These are phyloP conservation scores for Acanthosepion lycidas DNA, from an alignment of 2,888 invertebrate species.

Conservation along the genomic window DNA sequence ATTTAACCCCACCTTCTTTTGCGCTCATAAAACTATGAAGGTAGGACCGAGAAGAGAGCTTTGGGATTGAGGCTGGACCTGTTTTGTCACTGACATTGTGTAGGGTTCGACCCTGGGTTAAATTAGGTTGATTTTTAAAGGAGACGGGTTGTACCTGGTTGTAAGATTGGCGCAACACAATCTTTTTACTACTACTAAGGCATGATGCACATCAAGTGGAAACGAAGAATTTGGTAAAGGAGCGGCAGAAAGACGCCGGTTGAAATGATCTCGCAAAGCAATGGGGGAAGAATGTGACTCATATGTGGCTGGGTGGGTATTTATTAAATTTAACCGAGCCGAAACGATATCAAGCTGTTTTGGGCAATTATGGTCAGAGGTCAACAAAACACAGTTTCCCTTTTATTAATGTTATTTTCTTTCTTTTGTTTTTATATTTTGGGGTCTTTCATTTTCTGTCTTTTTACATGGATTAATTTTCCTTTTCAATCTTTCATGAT, in stretches of 20 bases:
- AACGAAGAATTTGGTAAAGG: no score
- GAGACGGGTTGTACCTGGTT: no score
- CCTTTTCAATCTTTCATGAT: neutral
- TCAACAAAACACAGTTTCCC: neutral
- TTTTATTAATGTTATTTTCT: neutral
- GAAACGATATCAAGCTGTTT: neutral
- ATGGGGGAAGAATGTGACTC: neutral
- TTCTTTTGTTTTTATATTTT: neutral
- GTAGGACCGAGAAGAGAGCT: no score
- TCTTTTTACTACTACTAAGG: no score
- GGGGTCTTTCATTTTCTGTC: neutral
- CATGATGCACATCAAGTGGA: no score
- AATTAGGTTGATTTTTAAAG: no score
- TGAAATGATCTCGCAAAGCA: neutral
- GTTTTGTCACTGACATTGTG: no score
- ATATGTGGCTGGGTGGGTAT: neutral
- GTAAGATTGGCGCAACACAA: no score
- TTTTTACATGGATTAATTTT: neutral
- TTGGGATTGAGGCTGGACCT: no score
- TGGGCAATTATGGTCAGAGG: neutral
- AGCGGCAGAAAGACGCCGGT: neutral
- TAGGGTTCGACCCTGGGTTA: no score
- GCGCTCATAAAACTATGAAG: no score
- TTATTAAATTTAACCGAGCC: neutral
- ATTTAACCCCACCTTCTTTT: no score